Base-by-base conservation (phyloP, 1,140 invertebrate species). In the Papilio polyxenes region DNA sequence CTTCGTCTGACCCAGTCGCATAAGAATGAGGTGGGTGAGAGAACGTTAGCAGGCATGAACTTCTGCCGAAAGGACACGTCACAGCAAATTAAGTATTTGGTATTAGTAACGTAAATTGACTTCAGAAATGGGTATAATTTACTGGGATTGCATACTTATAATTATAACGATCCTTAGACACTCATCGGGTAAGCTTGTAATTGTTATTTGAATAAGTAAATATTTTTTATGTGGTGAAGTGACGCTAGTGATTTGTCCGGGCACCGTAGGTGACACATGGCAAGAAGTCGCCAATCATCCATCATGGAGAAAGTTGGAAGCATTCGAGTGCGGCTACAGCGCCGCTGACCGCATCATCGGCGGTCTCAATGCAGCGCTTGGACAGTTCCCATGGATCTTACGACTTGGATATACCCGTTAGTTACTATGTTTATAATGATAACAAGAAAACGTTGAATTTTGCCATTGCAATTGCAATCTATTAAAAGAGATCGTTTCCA, bases 371-470 rank as follows among this genome's bases (percentile, higher is more conserved):
- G 96, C 96, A 1, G 87, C 89, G 0, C 86, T 96, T 0, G 96
- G 96, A 10, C 95, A 96, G 82, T 97, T 95, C 90, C 96, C 96
- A 0, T 97, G 97, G 97, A 94, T 97, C 78, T 95, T 93, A 0
- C 91, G 96, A 37, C 89, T 97, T 31, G 97, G 96, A 37, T 97
- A 97, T 82, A 81, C 51, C 17, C 75, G 92, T 93, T 82, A 85
- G 86, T 86, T 82, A 75, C n/a, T 56, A 59, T 13, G 13, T 75
- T 31, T 83, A 37, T 69, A 37, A 31, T 37, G 11, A 69, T 69
- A 69, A 31, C 23, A 23, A 69, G 13, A n/a, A 65, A 65, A 8
- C 62, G 3, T 6, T 59, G 17, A 31, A 23, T 65, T 65, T 31
- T 0, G 7, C 9, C 8, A 8, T 23, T 62, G 53, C 13, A 23